Conservation (phyloP, 92 coral and sea anemone species). For the Zoanthus sansibaricus region DNA sequence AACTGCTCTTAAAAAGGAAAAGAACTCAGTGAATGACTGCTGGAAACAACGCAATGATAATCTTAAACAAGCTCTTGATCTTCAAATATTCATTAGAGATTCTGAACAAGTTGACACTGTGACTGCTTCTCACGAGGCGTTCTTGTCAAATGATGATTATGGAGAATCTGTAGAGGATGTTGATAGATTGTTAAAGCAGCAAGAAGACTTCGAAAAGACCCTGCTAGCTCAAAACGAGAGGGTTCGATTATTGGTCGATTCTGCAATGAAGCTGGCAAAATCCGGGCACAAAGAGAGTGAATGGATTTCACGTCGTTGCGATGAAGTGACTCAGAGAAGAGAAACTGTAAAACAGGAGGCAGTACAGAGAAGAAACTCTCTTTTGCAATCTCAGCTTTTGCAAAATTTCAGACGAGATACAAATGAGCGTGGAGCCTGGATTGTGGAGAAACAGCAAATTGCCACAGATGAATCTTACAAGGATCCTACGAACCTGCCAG, state of each 20-base stretch:
- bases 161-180: constrained; percentile 97
- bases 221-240: constrained; percentile 91
- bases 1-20: constrained; percentile 74
- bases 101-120: constrained; percentile 89
- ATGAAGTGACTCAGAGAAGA: constrained; percentile 82
- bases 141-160: constrained; percentile 82
- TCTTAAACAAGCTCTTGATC: constrained; percentile 83
- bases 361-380: constrained; percentile 60
- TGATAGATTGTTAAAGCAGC: constrained; percentile 83
- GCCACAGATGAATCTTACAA: constrained; percentile 91
- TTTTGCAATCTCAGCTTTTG: constrained; percentile 76
- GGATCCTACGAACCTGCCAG: constrained; percentile 83
- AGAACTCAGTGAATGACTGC: constrained; percentile 71
- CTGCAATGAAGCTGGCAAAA: constrained; percentile 72
- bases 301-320: constrained; percentile 85
- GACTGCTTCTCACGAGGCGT: constrained; percentile 91
- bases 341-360: constrained; percentile 80
- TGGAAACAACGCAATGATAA: constrained; percentile 84
- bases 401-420: constrained; percentile 89
- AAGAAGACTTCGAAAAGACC: constrained; percentile 90
- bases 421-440: constrained; percentile 95
- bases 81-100: constrained; percentile 92
- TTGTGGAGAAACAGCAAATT: constrained; percentile 83
- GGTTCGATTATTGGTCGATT: constrained; percentile 70
- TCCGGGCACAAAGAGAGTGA: constrained; percentile 80